Evolutionary conservation across 2,888 invertebrate genomes (phyloP).

Genomic region (Mythimna vitellina): DNA sequence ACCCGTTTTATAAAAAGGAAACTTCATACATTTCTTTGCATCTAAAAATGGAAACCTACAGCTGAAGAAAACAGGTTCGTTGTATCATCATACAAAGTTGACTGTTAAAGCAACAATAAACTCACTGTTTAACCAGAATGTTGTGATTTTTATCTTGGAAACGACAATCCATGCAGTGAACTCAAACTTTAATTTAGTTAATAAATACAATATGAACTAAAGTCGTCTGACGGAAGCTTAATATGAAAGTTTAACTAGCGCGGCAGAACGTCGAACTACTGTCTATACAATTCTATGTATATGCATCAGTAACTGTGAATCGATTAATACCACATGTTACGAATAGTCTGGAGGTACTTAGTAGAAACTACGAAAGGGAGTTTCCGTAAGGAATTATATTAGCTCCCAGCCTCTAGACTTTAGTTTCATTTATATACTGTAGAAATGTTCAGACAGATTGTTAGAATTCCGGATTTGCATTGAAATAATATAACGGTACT

Average conservation of each 20-base stretch:
- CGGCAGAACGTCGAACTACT: constrained; percentile 48
- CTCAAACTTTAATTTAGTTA: not conserved
- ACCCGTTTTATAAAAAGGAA: no score
- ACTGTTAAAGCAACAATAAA: not conserved
- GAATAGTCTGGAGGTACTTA: constrained; percentile 50
- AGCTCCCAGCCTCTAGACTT: constrained; percentile 47
- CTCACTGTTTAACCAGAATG: not conserved
- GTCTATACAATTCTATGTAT: constrained; percentile 17
- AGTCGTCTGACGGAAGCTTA: constrained; percentile 29
- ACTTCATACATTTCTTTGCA: no score
- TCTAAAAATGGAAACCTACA: not conserved
- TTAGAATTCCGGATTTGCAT: not conserved
- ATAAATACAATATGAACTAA: constrained; percentile 29
- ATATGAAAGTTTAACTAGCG: constrained; percentile 47
- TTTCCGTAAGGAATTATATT: constrained; percentile 56
- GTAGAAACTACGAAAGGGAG: constrained; percentile 60
- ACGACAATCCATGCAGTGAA: constrained; percentile 2
- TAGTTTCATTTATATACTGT: constrained; percentile 11
- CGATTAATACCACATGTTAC: constrained; percentile 67
- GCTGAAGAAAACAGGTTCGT: not conserved
- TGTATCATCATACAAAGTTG: not conserved
- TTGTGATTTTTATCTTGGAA: not conserved
- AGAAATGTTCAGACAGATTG: constrained; percentile 11
- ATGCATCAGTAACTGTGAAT: constrained; percentile 47
- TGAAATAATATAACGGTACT: not conserved